Conservation (phyloP, 1,140 invertebrate genomes). For the Glossosoma conforme region DNA sequence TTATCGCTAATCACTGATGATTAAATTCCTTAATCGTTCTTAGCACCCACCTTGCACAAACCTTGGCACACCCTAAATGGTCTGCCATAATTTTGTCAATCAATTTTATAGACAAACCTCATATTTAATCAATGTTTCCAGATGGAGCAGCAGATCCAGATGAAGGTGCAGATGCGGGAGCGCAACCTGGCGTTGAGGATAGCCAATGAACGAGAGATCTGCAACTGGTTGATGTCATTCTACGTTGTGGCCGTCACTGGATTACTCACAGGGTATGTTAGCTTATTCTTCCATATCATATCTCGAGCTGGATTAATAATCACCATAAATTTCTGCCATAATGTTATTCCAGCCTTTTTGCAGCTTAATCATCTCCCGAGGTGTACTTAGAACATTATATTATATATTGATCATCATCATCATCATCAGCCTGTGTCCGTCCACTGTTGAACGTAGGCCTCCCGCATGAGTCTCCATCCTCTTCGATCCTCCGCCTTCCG, state of each 20-base stretch:
- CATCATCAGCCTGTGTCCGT: too few relatives aligned
- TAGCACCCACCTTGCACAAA: background rate
- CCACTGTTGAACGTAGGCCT: too few relatives aligned
- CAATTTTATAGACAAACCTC: background rate
- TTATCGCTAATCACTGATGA: background rate
- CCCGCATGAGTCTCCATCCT: too few relatives aligned
- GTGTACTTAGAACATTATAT: too few relatives aligned
- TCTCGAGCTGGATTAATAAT: background rate
- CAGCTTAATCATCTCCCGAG: too few relatives aligned
- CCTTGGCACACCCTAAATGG: too few relatives aligned
- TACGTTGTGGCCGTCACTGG: slow-evolving; percentile 54
- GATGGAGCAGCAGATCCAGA: slow-evolving; percentile 70
- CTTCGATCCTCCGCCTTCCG: too few relatives aligned
- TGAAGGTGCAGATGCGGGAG: slow-evolving; percentile 75
- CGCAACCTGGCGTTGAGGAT: slow-evolving; percentile 66
- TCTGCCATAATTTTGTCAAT: too few relatives aligned
- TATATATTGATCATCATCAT: too few relatives aligned
- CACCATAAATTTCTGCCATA: too few relatives aligned
- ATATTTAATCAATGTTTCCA: slow-evolving; percentile 33
- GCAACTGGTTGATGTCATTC: slow-evolving; percentile 68
- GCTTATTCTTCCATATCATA: background rate
- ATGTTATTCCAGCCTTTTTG: too few relatives aligned
- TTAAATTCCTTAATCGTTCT: background rate
- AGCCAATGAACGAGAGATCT: slow-evolving; percentile 64
- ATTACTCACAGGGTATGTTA: slow-evolving; percentile 55